phyloP scores from a whole-genome alignment of 2,797 vertebrate genomes.

The Anas bahamensis region DNA sequence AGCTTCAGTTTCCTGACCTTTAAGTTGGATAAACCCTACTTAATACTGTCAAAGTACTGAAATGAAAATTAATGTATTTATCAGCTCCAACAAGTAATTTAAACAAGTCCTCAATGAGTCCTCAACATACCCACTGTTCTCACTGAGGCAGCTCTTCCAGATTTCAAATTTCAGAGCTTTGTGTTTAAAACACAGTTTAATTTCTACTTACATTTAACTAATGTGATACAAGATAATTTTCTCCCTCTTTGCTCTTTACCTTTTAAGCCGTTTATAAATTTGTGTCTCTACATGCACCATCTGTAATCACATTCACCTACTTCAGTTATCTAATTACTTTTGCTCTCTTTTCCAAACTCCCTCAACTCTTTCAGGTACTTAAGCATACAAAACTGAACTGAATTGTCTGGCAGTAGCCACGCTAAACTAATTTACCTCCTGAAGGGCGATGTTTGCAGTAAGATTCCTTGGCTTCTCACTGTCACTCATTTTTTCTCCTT shows the following conservation, averaged over 20 bases:
- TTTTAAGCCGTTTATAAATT: neutral
- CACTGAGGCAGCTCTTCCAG: neutral
- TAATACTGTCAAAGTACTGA: neutral
- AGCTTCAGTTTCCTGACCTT: neutral
- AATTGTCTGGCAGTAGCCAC: neutral
- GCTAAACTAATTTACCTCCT: neutral
- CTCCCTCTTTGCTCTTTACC: neutral
- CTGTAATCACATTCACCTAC: neutral
- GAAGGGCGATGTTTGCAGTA: neutral
- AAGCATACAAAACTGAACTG: neutral
- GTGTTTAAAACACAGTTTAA: neutral
- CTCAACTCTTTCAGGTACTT: neutral
- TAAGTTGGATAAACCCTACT: neutral
- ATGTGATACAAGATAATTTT: neutral
- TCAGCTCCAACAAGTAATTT: neutral
- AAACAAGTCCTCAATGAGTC: neutral
- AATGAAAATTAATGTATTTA: neutral
- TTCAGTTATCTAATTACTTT: neutral
- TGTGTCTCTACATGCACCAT: neutral
- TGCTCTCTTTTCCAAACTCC: neutral
- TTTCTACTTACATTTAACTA: neutral
- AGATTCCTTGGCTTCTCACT: neutral
- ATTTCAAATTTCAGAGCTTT: neutral
- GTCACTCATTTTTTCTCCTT: constrained; percentile 4
- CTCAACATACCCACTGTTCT: neutral